Percentiles rank a stretch among this genome's conserved stretches.
phyloP scores from a whole-genome alignment of 2,888 invertebrate species.

The Oeneis ivallda region DNA sequence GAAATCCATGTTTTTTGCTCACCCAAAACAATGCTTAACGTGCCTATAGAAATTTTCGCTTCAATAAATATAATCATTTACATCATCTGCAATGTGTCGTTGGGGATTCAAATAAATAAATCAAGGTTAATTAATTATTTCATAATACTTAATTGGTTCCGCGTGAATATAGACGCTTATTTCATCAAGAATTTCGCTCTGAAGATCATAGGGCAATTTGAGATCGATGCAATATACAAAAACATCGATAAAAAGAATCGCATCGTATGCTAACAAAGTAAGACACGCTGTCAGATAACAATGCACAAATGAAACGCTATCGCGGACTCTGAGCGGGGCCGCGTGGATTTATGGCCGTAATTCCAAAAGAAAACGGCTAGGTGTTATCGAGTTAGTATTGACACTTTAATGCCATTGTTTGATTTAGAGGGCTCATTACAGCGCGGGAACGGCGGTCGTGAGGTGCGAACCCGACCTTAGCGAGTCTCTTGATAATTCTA shows the following conservation, averaged over 20 bases:
- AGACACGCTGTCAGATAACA: slow-evolving; percentile 35
- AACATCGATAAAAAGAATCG: slow-evolving; percentile 6
- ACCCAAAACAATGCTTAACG: no score
- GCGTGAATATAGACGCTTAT: no score
- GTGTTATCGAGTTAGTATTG: slow-evolving; percentile 78
- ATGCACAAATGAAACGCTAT: slow-evolving; percentile 43
- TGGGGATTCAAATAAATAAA: no score
- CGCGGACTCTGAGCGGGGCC: slow-evolving; percentile 59
- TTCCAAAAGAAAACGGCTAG: slow-evolving; percentile 78
- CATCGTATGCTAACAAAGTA: slow-evolving; percentile 28
- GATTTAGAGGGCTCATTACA: slow-evolving; percentile 80
- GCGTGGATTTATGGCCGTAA: slow-evolving; percentile 75
- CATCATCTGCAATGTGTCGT: no score
- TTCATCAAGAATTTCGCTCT: no score
- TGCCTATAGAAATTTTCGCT: no score
- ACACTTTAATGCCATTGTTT: slow-evolving; percentile 82
- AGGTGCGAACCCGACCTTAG: slow-evolving; percentile 56
- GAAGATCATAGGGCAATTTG: background rate
- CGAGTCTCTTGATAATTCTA: slow-evolving; percentile 60
- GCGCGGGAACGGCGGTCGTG: slow-evolving; percentile 69
- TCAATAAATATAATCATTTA: no score
- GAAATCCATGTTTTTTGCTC: no score
- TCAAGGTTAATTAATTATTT: no score
- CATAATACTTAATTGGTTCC: no score
- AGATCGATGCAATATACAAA: background rate